Evolutionary conservation across 2,113 vertebrate species (phyloP).

Genomic region (Anseranas semipalmata): DNA sequence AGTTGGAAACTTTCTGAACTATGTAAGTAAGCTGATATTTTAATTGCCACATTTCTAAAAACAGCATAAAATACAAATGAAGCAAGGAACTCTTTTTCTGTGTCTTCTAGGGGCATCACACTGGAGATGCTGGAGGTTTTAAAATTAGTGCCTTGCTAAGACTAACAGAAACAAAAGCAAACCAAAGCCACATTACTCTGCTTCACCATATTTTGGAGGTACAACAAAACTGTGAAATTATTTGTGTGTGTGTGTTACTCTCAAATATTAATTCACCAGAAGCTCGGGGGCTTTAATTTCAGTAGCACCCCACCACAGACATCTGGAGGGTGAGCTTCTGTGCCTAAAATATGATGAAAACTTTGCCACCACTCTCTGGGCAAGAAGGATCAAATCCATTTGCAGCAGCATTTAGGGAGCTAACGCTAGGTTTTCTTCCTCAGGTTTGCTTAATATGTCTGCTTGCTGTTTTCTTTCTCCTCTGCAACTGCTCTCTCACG

Average conservation of each 20-base stretch:
- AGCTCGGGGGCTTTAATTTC: not conserved
- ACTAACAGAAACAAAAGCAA: slow-evolving; percentile 92
- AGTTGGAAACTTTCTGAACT: slow-evolving; percentile 96
- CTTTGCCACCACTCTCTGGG: not conserved
- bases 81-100: not conserved
- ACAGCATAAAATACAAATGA: not conserved
- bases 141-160: slow-evolving; percentile 91
- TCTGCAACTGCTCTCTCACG: not conserved
- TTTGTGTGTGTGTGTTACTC: not conserved
- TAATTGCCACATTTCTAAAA: not conserved
- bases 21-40: slow-evolving; percentile 78
- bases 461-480: not conserved
- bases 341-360: not conserved
- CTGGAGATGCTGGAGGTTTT: slow-evolving; percentile 90
- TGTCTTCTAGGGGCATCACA: slow-evolving; percentile 88
- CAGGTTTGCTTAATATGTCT: not conserved
- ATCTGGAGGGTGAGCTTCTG: not conserved
- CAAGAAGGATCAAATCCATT: not conserved
- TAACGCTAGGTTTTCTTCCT: not conserved
- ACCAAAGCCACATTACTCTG: slow-evolving; percentile 88
- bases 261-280: not conserved
- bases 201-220: slow-evolving; percentile 96
- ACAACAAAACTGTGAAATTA: not conserved
- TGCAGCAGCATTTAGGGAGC: not conserved
- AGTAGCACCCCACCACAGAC: not conserved